Percentiles rank a stretch among this genome's conserved stretches.
These are phyloP conservation scores for Cottus gobio DNA, from an alignment of 2,113 vertebrate genomes.

Conservation along the genomic window DNA sequence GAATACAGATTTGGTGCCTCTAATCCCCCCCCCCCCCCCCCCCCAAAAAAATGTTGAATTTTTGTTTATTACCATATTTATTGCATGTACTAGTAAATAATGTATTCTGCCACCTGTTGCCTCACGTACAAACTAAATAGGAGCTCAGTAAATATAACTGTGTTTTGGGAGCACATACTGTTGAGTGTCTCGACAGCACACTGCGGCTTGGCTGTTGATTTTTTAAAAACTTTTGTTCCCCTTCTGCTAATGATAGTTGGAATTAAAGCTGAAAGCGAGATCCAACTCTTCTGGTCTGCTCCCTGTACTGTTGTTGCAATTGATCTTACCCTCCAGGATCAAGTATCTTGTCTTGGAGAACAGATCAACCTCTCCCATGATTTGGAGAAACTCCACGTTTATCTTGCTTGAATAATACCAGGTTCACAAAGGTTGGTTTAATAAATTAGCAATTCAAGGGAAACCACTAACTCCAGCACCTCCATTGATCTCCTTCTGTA, in stretches of 20 bases:
- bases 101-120: not conserved
- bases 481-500: not conserved
- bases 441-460: slow-evolving; percentile 25
- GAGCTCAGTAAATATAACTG: not conserved
- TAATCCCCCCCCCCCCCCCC: not conserved
- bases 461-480: not conserved
- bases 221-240: slow-evolving; percentile 6
- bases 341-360: slow-evolving; percentile 36
- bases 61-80: not conserved
- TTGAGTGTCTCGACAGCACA: not conserved
- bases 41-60: not conserved
- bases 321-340: slow-evolving; percentile 32
- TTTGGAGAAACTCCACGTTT: slow-evolving; percentile 17
- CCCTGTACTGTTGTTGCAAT: slow-evolving; percentile 36
- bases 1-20: not conserved
- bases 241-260: slow-evolving; percentile 17
- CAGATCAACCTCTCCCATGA: slow-evolving; percentile 39
- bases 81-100: not conserved
- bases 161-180: not conserved
- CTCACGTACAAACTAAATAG: not conserved
- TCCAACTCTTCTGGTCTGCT: slow-evolving; percentile 5
- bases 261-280: slow-evolving; percentile 38
- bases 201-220: slow-evolving; percentile 11
- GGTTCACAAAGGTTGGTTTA: slow-evolving; percentile 27
- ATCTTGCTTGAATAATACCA: slow-evolving; percentile 21